phyloP scores from a whole-genome alignment of 2,113 vertebrate species.

The Bungarus multicinctus region DNA sequence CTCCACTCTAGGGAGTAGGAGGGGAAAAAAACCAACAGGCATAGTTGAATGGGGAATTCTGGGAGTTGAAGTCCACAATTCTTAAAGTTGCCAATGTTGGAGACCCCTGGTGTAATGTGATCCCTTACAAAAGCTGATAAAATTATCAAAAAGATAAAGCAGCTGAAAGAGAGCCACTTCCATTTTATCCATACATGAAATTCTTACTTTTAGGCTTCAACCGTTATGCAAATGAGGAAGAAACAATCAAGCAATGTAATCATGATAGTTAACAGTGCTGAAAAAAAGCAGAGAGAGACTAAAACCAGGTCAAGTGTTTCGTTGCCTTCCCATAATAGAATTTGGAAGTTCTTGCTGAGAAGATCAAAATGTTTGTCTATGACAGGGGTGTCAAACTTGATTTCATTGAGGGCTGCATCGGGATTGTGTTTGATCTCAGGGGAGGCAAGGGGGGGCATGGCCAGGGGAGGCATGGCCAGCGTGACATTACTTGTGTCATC shows the following conservation, averaged over 20 bases:
- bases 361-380: conserved; percentile 14
- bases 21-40: no score
- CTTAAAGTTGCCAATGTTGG: no score
- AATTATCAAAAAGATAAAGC: background rate
- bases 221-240: background rate
- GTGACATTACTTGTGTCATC: no score
- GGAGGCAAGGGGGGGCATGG: no score
- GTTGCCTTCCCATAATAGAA: conserved; percentile 16
- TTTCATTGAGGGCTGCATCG: no score
- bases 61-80: no score
- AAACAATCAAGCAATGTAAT: background rate
- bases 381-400: no score
- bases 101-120: background rate
- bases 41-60: no score
- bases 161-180: background rate
- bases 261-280: background rate
- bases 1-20: no score
- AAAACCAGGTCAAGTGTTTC: background rate
- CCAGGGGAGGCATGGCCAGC: no score
- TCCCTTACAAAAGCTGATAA: background rate
- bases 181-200: background rate
- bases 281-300: background rate
- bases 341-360: conserved; percentile 25
- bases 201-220: background rate
- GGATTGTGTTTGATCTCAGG: no score